These are phyloP conservation scores for Phataginus tricuspis DNA, from an alignment of 2,797 vertebrate genomes.

Conservation along the genomic window DNA sequence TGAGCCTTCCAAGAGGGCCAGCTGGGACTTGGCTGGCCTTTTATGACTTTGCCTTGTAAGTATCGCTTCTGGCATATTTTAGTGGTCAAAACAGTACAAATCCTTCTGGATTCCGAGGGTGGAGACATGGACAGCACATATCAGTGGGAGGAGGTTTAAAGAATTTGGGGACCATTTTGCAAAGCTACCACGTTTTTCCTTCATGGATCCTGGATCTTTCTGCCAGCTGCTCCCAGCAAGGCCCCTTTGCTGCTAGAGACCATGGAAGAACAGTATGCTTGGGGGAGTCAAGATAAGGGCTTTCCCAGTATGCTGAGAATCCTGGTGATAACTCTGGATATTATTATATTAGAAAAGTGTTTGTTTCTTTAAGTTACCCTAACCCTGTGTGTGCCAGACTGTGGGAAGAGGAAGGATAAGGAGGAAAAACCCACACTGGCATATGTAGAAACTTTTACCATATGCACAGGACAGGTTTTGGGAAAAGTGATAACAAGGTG, in stretches of 20 bases:
- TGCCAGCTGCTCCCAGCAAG: fast-evolving
- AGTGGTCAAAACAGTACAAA: neutral
- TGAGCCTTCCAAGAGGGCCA: neutral
- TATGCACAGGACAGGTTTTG: neutral
- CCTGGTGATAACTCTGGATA: neutral
- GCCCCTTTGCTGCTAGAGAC: neutral
- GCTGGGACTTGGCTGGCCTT: neutral
- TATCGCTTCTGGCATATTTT: neutral
- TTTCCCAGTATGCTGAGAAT: neutral
- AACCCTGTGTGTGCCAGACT: neutral
- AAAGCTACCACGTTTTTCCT: neutral
- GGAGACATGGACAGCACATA: neutral
- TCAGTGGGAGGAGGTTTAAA: neutral
- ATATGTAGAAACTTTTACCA: neutral
- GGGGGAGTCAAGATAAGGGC: neutral
- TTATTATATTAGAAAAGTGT: neutral
- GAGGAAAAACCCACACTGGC: neutral
- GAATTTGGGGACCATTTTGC: neutral
- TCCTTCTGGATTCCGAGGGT: neutral
- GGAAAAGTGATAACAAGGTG: neutral
- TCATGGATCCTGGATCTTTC: neutral
- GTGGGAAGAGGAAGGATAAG: neutral
- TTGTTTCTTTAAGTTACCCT: neutral
- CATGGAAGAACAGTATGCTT: neutral
- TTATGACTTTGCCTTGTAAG: neutral